phyloP scores from a whole-genome alignment of 2,797 vertebrate species.

The Eupleurogrammus muticus region DNA sequence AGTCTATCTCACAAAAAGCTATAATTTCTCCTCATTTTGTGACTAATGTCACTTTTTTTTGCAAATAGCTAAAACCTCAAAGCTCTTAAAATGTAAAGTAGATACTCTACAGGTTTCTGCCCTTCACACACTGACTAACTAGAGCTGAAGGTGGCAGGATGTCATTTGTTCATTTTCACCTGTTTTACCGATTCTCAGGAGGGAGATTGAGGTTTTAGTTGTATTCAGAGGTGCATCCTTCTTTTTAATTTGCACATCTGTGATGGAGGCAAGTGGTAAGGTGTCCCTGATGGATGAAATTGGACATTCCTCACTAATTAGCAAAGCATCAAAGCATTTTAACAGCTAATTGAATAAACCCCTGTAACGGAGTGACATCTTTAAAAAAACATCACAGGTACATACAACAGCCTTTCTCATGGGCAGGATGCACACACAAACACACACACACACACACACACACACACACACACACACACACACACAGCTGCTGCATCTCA shows the following conservation, averaged over 20 bases:
- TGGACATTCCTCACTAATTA: slow-evolving; percentile 58
- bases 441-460: too few species aligned
- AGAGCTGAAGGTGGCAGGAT: background rate
- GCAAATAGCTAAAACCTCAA: background rate
- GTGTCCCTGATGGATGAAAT: slow-evolving; percentile 39
- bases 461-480: background rate
- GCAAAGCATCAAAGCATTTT: slow-evolving; percentile 59
- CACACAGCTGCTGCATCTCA: background rate
- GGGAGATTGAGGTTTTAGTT: slow-evolving; percentile 38
- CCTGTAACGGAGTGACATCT: slow-evolving; percentile 14
- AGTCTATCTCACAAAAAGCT: background rate
- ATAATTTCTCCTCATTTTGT: slow-evolving; percentile 7
- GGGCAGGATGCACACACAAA: background rate
- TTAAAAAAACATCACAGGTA: slow-evolving; percentile 34
- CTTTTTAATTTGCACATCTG: slow-evolving; percentile 45
- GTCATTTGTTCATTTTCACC: slow-evolving; percentile 12
- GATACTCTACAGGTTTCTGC: background rate
- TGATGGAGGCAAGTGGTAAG: slow-evolving; percentile 50
- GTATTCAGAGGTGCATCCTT: background rate
- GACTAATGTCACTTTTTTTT: slow-evolving; percentile 7
- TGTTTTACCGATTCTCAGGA: slow-evolving; percentile 18
- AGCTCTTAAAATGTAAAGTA: background rate
- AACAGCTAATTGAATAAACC: slow-evolving; percentile 60
- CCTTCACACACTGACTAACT: background rate
- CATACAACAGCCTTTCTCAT: background rate